Percentiles rank a stretch among this genome's conserved stretches.
Conservation (phyloP, 2,113 vertebrate genomes). For the Pteropus alecto region DNA sequence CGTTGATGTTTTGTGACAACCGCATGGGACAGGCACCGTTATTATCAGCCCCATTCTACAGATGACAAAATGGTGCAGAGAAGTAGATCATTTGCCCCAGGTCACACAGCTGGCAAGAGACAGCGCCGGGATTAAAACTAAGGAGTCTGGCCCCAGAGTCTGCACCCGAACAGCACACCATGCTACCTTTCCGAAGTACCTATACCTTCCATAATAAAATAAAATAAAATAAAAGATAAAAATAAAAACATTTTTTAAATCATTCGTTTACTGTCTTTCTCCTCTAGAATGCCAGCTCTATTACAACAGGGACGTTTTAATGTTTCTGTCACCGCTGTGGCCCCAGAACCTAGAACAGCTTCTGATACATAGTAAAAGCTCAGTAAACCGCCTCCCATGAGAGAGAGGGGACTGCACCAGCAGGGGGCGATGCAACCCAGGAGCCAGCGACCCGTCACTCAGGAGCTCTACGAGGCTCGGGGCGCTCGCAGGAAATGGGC, state of each 20-base stretch:
- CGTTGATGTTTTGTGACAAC: neutral
- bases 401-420: neutral
- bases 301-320: neutral
- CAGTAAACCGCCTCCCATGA: neutral
- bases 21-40: neutral
- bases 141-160: neutral
- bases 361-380: neutral
- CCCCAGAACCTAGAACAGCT: neutral
- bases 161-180: neutral
- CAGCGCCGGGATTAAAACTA: neutral
- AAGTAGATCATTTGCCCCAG: neutral
- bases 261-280: neutral
- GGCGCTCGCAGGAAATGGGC: neutral
- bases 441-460: neutral
- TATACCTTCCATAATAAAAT: too few relatives aligned
- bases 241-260: neutral
- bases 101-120: neutral
- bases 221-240: too few relatives aligned
- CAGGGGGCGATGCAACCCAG: neutral
- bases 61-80: neutral
- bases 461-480: neutral
- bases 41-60: neutral
- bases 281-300: neutral
- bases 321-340: neutral
- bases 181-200: neutral